Base-by-base conservation (phyloP, 1,140 invertebrate species). In the Yoshiicerus persimilis region DNA sequence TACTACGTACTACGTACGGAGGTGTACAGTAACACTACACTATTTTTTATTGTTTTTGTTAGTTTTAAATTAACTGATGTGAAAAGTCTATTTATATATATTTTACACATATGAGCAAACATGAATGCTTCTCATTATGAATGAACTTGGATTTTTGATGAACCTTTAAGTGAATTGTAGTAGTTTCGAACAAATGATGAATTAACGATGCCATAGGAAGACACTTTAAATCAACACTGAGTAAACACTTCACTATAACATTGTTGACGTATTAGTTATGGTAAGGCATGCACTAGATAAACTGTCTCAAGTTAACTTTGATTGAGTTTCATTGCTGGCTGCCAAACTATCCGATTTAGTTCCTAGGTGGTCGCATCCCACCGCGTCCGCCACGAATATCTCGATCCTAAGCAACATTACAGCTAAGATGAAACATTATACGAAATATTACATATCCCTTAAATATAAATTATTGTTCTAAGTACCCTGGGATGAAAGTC, bases 401-500 rank as follows among this genome's bases (percentile, higher is more conserved):
- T 11, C 39, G 84, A 87, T 87, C 25, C 39, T 88, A 39, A 77
- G 20, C 70, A 39, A 84, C 10, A 34, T 2, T 16, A 80, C 13
- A 32, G 25, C 4, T 32, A 87, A n/a, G n/a, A 75, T 70, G 70
- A 70, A 0, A 25, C 39, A 77, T 3, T 20, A 75, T n/a, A 83
- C 13, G 34, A 62, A 27, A 34, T 32, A 80, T 47, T 64, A 34
- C 13, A 66, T 27, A 38, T n/a, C 30, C 84, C 75, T 86, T 62
- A 10, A 56, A 77, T 83, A 4, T 75, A 23, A 47, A 75, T 2
- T 0, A n/a, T 41, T 9, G 9, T 11, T 11, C 36, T 20, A n/a
- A 39, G 6, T 84, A 89, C 86, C 86, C 88, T 75, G 47, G 85
- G 86, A 85, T 87, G 84, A 89, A 89, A 87, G 70, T 89, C 84